These are phyloP conservation scores for Blastomussa wellsi DNA, from an alignment of 92 coral and sea anemone genomes.

Conservation along the genomic window DNA sequence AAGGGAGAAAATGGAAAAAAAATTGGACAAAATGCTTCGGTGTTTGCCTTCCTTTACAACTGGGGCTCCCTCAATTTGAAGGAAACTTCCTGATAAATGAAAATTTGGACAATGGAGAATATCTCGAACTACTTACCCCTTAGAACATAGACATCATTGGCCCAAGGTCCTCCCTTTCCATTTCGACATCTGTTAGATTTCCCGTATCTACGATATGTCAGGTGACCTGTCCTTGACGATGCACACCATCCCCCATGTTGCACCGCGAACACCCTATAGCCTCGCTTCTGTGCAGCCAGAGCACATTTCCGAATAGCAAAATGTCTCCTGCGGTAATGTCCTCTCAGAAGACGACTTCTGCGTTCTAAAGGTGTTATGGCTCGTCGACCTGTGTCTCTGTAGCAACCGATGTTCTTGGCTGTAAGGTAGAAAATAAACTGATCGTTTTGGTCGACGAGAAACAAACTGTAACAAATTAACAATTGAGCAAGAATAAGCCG, in stretches of 20 bases:
- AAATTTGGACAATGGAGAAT: no score
- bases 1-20: no score
- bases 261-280: constrained; percentile 51
- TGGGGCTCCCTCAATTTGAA: no score
- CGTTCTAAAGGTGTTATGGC: constrained; percentile 37
- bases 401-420: constrained; percentile 44
- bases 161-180: constrained; percentile 69
- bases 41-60: no score
- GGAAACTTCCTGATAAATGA: neutral
- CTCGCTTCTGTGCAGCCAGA: constrained; percentile 25
- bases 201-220: constrained; percentile 57
- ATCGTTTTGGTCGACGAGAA: no score
- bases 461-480: no score
- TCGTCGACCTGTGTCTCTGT: constrained; percentile 39
- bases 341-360: constrained; percentile 29
- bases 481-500: no score
- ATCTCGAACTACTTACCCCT: neutral
- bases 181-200: constrained; percentile 42
- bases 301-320: constrained; percentile 36
- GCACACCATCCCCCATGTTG: constrained; percentile 63
- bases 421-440: no score
- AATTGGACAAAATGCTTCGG: no score
- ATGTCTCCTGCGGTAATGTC: constrained; percentile 18
- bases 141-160: constrained; percentile 52
- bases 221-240: constrained; percentile 42